Conservation (phyloP, 2,888 invertebrate genomes). For the Thera obeliscata region DNA sequence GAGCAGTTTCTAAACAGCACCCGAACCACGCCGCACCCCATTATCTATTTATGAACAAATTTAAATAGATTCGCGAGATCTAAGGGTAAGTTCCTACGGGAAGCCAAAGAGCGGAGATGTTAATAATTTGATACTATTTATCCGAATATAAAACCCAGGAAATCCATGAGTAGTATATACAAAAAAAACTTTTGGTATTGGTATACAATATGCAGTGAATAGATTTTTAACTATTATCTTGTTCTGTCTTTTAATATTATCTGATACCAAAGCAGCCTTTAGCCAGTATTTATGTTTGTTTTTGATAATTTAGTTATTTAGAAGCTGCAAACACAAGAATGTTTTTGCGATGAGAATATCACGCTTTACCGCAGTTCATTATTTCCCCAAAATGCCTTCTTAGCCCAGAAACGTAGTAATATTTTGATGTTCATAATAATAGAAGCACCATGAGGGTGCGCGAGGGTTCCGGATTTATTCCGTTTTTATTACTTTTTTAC, state of each 20-base stretch:
- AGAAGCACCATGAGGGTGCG: conserved; percentile 66
- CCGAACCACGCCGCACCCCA: conserved; percentile 61
- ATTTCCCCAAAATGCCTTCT: conserved; percentile 50
- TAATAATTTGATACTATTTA: no score
- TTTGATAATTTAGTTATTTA: neutral
- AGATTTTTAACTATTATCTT: no score
- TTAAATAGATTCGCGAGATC: conserved; percentile 57
- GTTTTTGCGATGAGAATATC: conserved; percentile 13
- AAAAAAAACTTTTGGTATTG: no score
- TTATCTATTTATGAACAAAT: conserved; percentile 77
- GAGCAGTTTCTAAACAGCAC: conserved; percentile 69
- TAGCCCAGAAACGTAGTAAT: conserved; percentile 60
- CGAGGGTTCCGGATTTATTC: conserved; percentile 74
- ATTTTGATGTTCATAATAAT: conserved; percentile 80
- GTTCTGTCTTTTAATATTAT: no score
- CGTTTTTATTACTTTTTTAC: conserved; percentile 83
- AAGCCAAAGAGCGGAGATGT: neutral
- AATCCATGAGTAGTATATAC: no score
- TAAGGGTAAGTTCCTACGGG: conserved; percentile 12
- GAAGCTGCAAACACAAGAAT: neutral
- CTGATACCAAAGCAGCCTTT: no score
- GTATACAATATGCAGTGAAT: no score
- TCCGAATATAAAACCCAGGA: no score
- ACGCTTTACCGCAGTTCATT: conserved; percentile 44
- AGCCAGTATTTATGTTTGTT: no score